Conservation (phyloP, 2,888 invertebrate species). For the Hipparchia semele region DNA sequence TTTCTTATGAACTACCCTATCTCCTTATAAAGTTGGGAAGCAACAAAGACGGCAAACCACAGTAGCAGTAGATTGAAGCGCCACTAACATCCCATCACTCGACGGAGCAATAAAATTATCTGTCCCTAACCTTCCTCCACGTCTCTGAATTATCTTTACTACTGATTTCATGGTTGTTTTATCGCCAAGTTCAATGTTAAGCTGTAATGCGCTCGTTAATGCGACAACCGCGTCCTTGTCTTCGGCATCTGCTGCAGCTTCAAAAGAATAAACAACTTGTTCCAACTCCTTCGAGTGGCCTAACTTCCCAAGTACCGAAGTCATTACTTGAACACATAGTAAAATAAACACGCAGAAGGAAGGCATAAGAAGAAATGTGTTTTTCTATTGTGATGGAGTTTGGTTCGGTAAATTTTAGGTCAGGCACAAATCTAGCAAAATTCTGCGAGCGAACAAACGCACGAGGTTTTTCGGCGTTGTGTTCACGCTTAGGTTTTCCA, state of each 20-base stretch:
- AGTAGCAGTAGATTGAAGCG: constrained; percentile 28
- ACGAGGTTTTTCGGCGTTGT: too few species aligned
- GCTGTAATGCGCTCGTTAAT: constrained; percentile 55
- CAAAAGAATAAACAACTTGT: constrained; percentile 65
- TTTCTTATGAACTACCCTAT: not conserved
- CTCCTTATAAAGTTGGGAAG: not conserved
- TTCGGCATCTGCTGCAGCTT: constrained; percentile 68
- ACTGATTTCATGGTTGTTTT: constrained; percentile 76
- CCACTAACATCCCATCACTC: constrained; percentile 36
- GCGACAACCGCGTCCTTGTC: constrained; percentile 65
- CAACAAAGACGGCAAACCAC: not conserved
- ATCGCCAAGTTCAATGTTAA: constrained; percentile 79
- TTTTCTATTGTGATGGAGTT: not conserved
- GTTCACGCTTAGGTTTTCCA: too few species aligned
- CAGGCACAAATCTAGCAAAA: too few species aligned
- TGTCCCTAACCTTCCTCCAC: constrained; percentile 65
- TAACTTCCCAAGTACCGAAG: constrained; percentile 43
- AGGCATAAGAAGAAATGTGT: not conserved
- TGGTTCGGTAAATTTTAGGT: too few species aligned
- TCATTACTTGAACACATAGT: constrained; percentile 3
- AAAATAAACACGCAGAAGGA: not conserved
- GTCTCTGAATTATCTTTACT: constrained; percentile 67
- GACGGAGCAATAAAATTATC: constrained; percentile 39
- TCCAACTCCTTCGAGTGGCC: constrained; percentile 50
- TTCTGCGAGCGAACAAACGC: too few species aligned